These are phyloP conservation scores for Brachionus koreanus DNA, from an alignment of 1,140 invertebrate genomes.

Conservation along the genomic window DNA sequence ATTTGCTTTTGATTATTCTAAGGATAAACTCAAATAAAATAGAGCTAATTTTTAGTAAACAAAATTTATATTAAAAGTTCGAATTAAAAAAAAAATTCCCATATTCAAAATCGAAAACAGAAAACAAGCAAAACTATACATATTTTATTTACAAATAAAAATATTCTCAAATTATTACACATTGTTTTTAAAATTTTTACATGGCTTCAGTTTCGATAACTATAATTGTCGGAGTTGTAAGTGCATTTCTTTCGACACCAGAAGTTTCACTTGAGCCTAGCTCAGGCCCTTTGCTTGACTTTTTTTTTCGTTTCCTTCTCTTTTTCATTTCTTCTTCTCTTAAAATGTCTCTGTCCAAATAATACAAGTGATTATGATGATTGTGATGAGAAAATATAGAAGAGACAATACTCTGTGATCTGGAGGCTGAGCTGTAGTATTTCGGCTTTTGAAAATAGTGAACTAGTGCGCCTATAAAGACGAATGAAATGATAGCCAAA, in stretches of 20 bases:
- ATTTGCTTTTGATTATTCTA: too few species aligned
- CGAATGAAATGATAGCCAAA: constrained; percentile 23
- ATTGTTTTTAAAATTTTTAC: neutral
- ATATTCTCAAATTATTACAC: neutral
- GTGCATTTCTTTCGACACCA: neutral
- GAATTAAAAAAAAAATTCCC: too few species aligned
- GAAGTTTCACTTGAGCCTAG: neutral
- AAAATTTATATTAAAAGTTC: too few species aligned
- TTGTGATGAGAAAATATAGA: constrained; percentile 41
- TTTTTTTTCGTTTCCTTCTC: neutral
- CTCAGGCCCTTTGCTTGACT: neutral
- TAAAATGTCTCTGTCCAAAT: constrained; percentile 7
- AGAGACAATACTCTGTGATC: constrained; percentile 33
- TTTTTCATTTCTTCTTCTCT: neutral
- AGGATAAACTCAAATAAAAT: too few species aligned
- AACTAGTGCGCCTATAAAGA: constrained; percentile 31
- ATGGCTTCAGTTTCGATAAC: neutral
- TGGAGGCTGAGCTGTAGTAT: neutral
- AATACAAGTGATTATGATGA: constrained; percentile 35
- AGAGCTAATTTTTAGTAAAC: too few species aligned
- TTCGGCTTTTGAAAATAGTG: constrained; percentile 27
- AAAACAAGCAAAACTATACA: neutral
- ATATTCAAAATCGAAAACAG: too few species aligned
- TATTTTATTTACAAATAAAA: neutral
- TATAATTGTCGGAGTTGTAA: neutral